These are phyloP conservation scores for Patagioenas fasciata DNA, from an alignment of 2,113 vertebrate species.

Conservation along the genomic window DNA sequence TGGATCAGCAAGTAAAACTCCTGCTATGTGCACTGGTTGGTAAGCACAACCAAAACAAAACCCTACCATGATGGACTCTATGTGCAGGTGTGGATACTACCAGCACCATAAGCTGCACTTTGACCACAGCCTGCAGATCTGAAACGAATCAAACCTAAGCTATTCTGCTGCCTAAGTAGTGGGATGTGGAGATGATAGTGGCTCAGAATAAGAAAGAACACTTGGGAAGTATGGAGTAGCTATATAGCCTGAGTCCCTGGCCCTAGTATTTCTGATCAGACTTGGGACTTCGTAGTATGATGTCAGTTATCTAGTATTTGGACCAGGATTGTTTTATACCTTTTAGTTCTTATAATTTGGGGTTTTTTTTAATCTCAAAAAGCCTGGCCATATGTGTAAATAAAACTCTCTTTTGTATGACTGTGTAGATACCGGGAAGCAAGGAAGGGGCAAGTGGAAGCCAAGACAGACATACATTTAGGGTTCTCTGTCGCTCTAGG, in stretches of 20 bases:
- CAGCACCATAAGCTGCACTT: not conserved
- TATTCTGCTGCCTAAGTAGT: not conserved
- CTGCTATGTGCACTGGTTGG: not conserved
- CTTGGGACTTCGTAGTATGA: not conserved
- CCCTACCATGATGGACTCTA: rapidly evolving
- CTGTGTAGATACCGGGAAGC: not conserved
- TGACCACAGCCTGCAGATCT: not conserved
- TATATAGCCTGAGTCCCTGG: not conserved
- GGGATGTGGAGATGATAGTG: not conserved
- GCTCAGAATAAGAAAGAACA: not conserved
- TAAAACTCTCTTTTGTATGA: not conserved
- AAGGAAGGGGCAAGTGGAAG: not conserved
- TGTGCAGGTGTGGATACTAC: not conserved
- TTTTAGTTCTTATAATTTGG: not conserved
- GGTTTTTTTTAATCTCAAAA: not conserved
- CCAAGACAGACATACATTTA: not conserved
- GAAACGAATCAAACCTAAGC: not conserved
- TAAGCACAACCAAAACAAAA: not conserved
- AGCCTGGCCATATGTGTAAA: not conserved
- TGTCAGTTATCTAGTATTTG: not conserved
- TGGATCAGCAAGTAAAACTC: not conserved
- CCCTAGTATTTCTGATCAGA: not conserved
- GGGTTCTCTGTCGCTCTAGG: not conserved
- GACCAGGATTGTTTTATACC: not conserved
- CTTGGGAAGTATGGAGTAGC: not conserved